phyloP scores from a whole-genome alignment of 2,888 invertebrate species.

The Drosophila yooni region DNA sequence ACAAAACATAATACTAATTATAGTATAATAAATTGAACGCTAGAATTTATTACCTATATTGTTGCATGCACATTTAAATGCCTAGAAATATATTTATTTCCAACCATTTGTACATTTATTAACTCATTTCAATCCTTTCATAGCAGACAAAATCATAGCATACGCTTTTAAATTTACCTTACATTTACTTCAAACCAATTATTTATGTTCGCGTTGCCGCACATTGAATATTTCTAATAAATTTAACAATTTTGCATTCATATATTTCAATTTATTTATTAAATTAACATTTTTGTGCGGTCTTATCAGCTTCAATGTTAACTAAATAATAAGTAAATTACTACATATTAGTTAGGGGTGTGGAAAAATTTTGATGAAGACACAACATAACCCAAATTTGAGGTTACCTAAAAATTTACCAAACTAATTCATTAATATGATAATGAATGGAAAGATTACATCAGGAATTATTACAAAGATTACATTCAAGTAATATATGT shows the following conservation, averaged over 20 bases:
- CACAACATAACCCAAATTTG: too few species aligned
- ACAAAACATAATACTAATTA: not conserved
- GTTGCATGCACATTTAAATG: not conserved
- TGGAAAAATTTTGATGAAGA: not conserved
- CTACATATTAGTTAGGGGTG: not conserved
- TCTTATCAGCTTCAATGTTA: not conserved
- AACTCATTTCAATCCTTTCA: not conserved
- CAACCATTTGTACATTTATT: not conserved
- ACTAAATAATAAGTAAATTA: not conserved
- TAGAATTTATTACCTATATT: not conserved
- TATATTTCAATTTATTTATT: not conserved
- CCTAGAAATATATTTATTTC: not conserved
- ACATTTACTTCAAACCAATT: not conserved
- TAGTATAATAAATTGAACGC: not conserved
- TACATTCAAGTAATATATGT: too few species aligned
- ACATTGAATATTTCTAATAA: too few species aligned
- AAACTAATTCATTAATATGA: not conserved
- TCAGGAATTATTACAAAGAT: too few species aligned
- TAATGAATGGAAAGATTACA: not conserved
- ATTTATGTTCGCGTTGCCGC: not conserved
- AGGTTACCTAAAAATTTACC: not conserved
- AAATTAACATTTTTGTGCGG: not conserved
- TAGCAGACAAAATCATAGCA: too few species aligned
- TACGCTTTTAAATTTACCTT: too few species aligned
- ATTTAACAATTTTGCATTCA: not conserved